A percentile compares a stretch with the other conserved stretches of the same genome.
phyloP scores from a whole-genome alignment of 2,113 vertebrate species.

The Martes martes region DNA sequence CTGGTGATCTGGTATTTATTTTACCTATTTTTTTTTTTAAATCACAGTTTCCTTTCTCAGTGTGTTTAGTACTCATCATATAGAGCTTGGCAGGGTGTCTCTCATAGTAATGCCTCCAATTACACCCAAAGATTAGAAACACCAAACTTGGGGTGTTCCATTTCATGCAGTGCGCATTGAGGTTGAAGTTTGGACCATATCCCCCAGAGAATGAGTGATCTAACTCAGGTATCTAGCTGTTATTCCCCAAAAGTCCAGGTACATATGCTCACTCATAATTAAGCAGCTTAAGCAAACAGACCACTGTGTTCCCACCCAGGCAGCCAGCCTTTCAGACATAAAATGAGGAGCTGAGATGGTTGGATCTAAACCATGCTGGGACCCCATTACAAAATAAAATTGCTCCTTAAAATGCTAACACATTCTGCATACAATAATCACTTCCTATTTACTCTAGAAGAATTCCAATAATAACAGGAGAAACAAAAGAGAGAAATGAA shows the following conservation, averaged over 20 bases:
- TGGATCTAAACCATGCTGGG: neutral
- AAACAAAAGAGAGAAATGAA: neutral
- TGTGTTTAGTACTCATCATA: neutral
- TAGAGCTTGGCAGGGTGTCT: neutral
- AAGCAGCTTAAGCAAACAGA: neutral
- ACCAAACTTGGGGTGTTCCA: neutral
- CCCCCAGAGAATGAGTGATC: neutral
- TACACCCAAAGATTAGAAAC: neutral
- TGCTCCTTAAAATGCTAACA: neutral
- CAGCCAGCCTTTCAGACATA: neutral
- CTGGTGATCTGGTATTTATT: neutral
- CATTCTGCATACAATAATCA: neutral
- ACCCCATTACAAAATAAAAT: neutral
- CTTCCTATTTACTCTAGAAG: neutral
- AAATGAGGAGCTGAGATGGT: neutral
- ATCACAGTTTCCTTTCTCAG: neutral
- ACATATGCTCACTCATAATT: neutral
- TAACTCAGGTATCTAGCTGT: neutral
- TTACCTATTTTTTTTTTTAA: neutral
- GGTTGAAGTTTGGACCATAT: neutral
- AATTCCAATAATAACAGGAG: neutral
- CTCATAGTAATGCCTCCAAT: neutral
- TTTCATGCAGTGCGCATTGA: neutral
- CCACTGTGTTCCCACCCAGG: neutral
- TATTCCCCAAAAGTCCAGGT: neutral